A percentile compares a stretch with the other conserved stretches of the same genome.
Conservation (phyloP, 2,113 vertebrate species). For the Ammospiza caudacuta region DNA sequence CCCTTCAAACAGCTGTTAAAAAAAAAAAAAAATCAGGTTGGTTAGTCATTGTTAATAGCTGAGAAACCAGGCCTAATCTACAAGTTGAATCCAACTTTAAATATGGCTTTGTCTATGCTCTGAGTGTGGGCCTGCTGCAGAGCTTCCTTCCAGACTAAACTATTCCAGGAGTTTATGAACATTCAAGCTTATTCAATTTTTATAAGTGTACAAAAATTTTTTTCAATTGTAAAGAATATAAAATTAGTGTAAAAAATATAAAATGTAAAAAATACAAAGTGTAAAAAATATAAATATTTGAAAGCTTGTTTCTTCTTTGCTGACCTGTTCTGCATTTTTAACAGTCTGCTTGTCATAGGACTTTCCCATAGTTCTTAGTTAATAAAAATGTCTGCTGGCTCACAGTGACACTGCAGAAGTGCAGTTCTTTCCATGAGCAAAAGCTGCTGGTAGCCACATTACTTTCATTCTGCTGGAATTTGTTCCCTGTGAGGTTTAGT, state of each 20-base stretch:
- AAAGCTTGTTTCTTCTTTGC: neutral
- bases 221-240: neutral
- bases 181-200: neutral
- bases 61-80: neutral
- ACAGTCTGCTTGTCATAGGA: neutral
- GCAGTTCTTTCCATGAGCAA: neutral
- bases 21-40: neutral
- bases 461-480: neutral
- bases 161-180: neutral
- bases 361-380: neutral
- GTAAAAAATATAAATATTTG: neutral
- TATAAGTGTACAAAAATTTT: neutral
- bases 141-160: neutral
- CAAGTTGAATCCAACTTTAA: neutral
- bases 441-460: neutral
- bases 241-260: neutral
- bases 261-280: neutral
- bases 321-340: neutral
- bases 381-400: neutral
- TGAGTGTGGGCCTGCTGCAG: neutral
- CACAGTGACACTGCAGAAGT: neutral
- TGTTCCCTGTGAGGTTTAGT: neutral
- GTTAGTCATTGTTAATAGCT: neutral
- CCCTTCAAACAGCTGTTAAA: neutral
- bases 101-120: neutral